Evolutionary conservation across 2,888 invertebrate genomes (phyloP), one percentile per base, ranked within the genome.

Genomic region (Pheosia tremula): DNA sequence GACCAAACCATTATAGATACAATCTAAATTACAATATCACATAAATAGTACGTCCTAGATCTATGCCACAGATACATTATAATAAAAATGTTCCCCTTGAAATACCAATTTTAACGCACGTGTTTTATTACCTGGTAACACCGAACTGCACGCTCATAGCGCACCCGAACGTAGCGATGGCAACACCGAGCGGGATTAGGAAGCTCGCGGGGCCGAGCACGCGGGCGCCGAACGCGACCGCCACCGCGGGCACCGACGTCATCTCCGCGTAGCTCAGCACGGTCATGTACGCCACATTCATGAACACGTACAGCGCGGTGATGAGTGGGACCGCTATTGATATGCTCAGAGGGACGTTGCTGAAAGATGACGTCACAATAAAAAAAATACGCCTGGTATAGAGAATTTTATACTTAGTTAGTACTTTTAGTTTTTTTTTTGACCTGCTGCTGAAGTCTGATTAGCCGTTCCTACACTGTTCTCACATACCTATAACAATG

Each of bases 221-320:
- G 24, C 94, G 87, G 57, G 94, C 91, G 0, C 96, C 96, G 84
- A 96, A 97, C 0, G 94, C 89, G n/a, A 97, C 96, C 0, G 97
- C 98, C 0, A 98, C 98, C 0, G 97, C 97, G 0, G 95, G 95
- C 0, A 97, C 96, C 5, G 93, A 91, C 11, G 96, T 91, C 95
- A 98, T 96, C 81, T 97, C 97, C 0, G 94, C 88, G 59, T 95
- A 94, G 3, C 95, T 95, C 72, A 98, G 87, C 5, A 96, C 97
- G 0, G 97, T 95, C 96, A 98, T 96, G 87, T 98, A 98, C n/a
- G 97, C 96, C 13, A 97, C 94, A 81, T 98, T 98, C 95, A 97
- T 97, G 77, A 96, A 95, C 38, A 97, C 96, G 81, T 98, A 98
- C 9, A 97, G 94, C 0, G 95, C 87, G 0, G 97, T 97, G 41